These are phyloP conservation scores for Drosophila quinaria DNA, from an alignment of 2,888 invertebrate genomes.

Conservation along the genomic window DNA sequence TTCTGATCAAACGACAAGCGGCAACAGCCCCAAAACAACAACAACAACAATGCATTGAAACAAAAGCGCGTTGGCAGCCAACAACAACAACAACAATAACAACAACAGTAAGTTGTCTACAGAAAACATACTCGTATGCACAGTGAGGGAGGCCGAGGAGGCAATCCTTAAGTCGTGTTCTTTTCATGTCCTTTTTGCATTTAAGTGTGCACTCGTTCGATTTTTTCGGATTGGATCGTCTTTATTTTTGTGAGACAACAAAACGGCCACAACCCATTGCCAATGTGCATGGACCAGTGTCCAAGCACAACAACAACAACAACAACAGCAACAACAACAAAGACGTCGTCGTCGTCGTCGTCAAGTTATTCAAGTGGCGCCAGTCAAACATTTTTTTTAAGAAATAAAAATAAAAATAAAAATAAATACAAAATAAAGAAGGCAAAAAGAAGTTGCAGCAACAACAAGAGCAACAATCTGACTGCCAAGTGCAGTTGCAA, in stretches of 20 bases:
- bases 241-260: constrained; percentile 66
- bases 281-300: constrained; percentile 12
- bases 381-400: constrained; percentile 79
- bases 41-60: constrained; percentile 54
- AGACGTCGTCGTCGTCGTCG: constrained; percentile 24
- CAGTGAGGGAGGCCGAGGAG: constrained; percentile 17
- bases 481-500: constrained; percentile 15
- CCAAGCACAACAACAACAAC: constrained; percentile 12
- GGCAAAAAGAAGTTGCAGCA: constrained; percentile 16
- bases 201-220: constrained; percentile 78
- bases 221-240: constrained; percentile 71
- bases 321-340: neutral
- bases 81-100: constrained; percentile 24
- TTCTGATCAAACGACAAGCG: constrained; percentile 73
- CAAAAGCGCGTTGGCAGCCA: constrained; percentile 77
- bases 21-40: constrained; percentile 49
- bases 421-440: constrained; percentile 31
- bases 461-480: constrained; percentile 31
- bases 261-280: constrained; percentile 18
- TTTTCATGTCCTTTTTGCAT: constrained; percentile 80
- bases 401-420: constrained; percentile 39
- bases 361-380: constrained; percentile 84
- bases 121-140: constrained; percentile 1
- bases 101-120: neutral
- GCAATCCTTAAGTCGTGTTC: constrained; percentile 78